Base-by-base conservation (phyloP, 1,140 invertebrate species). In the Oppia nitens region DNA sequence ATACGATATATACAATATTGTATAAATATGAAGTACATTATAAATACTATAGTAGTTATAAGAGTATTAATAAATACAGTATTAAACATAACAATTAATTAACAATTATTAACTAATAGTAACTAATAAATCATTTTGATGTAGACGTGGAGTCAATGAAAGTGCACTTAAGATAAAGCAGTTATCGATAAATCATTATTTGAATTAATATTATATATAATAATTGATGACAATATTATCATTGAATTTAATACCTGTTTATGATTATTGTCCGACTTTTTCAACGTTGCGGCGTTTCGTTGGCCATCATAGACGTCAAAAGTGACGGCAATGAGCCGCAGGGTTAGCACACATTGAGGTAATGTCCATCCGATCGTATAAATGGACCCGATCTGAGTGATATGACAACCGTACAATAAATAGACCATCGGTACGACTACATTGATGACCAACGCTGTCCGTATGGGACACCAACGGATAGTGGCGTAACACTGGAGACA, bases 351-450 rank as follows among this genome's bases (percentile, higher is more conserved):
- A 75, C 92, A 96, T 56, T 94, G 89, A 0, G 90, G 88, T 81
- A 93, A 92, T 12, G 87, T 94, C 90, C 91, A 96, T 62, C 83
- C 83, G 45, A 95, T 92, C 64, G 89, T 85, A 69, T 94, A 94
- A 20, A 79, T 78, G 20, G 25, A 49, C 59, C 86, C 80, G 17
- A 85, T 87, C 60, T 81, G 80, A 2, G 85, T 85, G 55, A 74
- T 74, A 65, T 79, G 83, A 72, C 94, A 95, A 6, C 87, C 88
- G 57, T 72, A 65, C 29, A 87, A 65, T 12, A 90, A 71, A 66
- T 94, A 91, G 2, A 61, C 26, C 4, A 57, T 12, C n/a, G 56
- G 48, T 17, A 57, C 48, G 47, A 50, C 1, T 2, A 57, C 3
- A 24, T 57, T 57, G 1, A 50, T 28, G 14, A 52, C 9, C 4